Conservation (phyloP, 2,888 invertebrate species). For the Neuroscelio doddi region DNA sequence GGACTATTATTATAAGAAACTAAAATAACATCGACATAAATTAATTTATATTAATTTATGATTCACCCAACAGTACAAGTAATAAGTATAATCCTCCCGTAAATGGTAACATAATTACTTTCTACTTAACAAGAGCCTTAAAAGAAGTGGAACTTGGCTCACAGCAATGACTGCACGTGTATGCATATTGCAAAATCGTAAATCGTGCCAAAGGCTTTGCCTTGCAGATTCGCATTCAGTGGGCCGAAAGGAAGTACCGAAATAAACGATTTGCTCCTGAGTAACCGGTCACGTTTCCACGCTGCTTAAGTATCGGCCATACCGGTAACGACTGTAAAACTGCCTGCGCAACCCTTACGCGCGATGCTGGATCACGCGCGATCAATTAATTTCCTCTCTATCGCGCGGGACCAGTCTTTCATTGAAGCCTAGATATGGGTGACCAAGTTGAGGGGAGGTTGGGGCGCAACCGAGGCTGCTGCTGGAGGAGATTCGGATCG, state of each 20-base stretch:
- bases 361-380: slow-evolving; percentile 64
- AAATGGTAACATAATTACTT: no score
- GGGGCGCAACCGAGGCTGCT: slow-evolving; percentile 11
- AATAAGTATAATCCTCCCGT: no score
- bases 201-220: slow-evolving; percentile 33
- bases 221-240: slow-evolving; percentile 38
- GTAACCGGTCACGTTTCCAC: slow-evolving; percentile 56
- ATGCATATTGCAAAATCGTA: slow-evolving; percentile 25
- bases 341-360: slow-evolving; percentile 55
- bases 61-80: no score
- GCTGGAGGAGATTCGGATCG: slow-evolving; percentile 34
- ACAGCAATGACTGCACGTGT: slow-evolving; percentile 29
- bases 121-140: neutral
- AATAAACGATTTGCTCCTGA: slow-evolving; percentile 31
- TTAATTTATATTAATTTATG: no score
- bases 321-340: slow-evolving; percentile 37
- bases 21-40: no score
- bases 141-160: slow-evolving; percentile 4
- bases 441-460: slow-evolving; percentile 16
- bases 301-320: slow-evolving; percentile 59
- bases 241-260: slow-evolving; percentile 35
- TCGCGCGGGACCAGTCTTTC: slow-evolving; percentile 35
- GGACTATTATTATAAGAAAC: no score
- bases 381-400: slow-evolving; percentile 67
- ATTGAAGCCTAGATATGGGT: slow-evolving; percentile 27